A percentile compares a stretch with the other conserved stretches of the same genome.
These are phyloP conservation scores for Odontocolon sp. DNA, from an alignment of 2,888 invertebrate species.

Conservation along the genomic window DNA sequence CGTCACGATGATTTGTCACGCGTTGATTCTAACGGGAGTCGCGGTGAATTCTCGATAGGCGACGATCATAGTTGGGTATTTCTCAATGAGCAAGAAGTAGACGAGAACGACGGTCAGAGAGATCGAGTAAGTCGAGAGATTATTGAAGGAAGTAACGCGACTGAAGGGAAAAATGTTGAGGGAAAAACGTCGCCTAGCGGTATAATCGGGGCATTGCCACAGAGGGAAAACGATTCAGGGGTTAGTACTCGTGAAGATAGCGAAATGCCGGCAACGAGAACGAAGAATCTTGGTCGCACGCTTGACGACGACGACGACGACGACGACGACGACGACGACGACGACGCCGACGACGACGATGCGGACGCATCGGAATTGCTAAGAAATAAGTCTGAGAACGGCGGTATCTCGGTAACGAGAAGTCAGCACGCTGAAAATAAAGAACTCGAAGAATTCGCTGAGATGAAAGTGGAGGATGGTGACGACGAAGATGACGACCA, in stretches of 20 bases:
- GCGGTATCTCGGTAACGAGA: conserved; percentile 67
- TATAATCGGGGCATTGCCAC: conserved; percentile 43
- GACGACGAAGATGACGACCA: conserved; percentile 64
- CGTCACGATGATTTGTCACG: conserved; percentile 7
- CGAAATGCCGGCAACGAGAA: conserved; percentile 17
- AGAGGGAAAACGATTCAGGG: conserved; percentile 15
- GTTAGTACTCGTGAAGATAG: conserved; percentile 30
- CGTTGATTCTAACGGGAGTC: neutral
- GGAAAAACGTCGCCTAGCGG: conserved; percentile 20
- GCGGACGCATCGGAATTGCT: conserved; percentile 47
- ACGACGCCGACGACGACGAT: conserved; percentile 63
- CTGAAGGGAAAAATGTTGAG: neutral
- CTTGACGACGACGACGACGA: conserved; percentile 53
- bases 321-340: conserved; percentile 49
- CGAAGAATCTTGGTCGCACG: conserved; percentile 23
- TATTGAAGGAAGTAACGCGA: neutral
- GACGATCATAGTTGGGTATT: conserved; percentile 27
- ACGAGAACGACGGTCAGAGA: neutral
- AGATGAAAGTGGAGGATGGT: conserved; percentile 15
- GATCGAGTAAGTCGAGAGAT: conserved; percentile 4
- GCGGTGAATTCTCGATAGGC: neutral
- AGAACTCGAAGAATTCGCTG: conserved; percentile 61
- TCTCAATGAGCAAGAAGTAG: conserved; percentile 21
- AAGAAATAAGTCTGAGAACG: conserved; percentile 67
- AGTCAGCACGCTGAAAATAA: conserved; percentile 69